Conservation (phyloP, 2,113 vertebrate species). For the Rhizomys pruinosus region DNA sequence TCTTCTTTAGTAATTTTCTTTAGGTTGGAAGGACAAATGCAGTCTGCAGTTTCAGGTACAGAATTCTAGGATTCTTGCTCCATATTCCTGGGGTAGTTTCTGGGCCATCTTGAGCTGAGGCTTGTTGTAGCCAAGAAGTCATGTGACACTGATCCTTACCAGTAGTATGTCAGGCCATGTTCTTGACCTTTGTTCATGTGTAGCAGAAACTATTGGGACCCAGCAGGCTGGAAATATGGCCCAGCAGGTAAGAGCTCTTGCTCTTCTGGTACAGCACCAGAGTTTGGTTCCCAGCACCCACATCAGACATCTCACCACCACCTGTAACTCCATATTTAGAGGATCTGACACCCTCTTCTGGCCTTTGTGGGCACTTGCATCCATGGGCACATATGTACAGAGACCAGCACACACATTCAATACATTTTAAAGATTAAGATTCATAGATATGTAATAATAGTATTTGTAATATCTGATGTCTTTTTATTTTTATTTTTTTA, state of each 20-base stretch:
- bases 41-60: neutral
- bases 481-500: too few relatives aligned
- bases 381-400: neutral
- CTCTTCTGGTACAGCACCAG: neutral
- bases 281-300: neutral
- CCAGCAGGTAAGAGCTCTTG: neutral
- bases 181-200: neutral
- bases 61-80: neutral
- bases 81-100: neutral
- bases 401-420: neutral
- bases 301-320: neutral
- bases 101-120: neutral
- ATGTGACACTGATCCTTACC: neutral
- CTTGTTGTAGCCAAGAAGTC: neutral
- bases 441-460: neutral
- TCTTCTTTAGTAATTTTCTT: neutral
- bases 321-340: neutral
- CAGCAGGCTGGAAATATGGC: neutral
- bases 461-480: neutral
- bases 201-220: neutral
- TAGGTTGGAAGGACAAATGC: neutral
- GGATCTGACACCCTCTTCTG: neutral
- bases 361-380: neutral
- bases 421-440: neutral
- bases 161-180: neutral